Percentiles rank a stretch among this genome's conserved stretches.
phyloP scores from a whole-genome alignment of 2,888 invertebrate species.

The Amiota minor region DNA sequence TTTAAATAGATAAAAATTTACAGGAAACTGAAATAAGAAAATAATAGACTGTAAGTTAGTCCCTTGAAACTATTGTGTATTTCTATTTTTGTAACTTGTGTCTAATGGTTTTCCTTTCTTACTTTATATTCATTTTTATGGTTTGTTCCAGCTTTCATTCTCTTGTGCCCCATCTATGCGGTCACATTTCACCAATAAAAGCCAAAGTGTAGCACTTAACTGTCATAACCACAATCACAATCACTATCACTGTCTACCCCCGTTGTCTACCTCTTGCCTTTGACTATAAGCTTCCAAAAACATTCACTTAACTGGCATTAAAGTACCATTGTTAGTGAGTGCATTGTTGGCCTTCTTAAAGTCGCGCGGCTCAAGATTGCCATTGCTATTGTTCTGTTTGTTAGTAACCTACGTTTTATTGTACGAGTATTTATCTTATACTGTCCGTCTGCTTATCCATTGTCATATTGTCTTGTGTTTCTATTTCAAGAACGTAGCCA shows the following conservation, averaged over 20 bases:
- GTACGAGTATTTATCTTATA: not conserved
- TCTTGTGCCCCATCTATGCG: not conserved
- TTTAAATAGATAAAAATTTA: too few relatives aligned
- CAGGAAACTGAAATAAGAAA: too few relatives aligned
- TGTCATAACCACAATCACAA: constrained; percentile 16
- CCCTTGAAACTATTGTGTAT: too few relatives aligned
- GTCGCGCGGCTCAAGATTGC: not conserved
- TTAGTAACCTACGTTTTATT: not conserved
- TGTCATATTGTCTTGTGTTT: not conserved
- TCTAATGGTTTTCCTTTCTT: too few relatives aligned
- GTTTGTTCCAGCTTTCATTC: not conserved
- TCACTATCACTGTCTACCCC: not conserved
- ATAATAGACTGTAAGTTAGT: too few relatives aligned
- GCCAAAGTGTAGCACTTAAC: constrained; percentile 13
- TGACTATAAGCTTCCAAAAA: not conserved
- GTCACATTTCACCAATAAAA: not conserved
- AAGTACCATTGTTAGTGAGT: not conserved
- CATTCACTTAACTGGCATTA: not conserved
- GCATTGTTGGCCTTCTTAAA: not conserved
- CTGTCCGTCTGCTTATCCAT: not conserved
- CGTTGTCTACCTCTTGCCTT: not conserved
- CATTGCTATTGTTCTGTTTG: not conserved
- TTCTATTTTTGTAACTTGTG: too few relatives aligned
- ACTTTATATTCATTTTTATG: not conserved
- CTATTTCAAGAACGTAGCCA: too few relatives aligned